These are phyloP conservation scores for Drosophila repleta DNA, from an alignment of 1,140 invertebrate species.

Conservation along the genomic window DNA sequence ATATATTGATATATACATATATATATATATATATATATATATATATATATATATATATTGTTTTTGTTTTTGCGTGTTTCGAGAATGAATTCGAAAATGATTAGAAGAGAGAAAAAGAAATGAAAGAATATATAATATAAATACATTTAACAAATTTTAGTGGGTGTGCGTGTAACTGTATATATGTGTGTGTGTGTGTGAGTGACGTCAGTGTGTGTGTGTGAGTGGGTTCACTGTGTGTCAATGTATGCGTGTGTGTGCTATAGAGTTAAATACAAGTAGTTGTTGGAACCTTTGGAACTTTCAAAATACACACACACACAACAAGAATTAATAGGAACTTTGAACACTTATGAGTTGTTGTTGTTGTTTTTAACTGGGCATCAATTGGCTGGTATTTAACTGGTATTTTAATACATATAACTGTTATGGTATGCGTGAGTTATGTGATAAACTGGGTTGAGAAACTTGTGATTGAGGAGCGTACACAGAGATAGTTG, in stretches of 20 bases:
- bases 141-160: slow-evolving; percentile 83
- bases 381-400: too few species aligned
- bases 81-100: slow-evolving; percentile 81
- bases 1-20: slow-evolving; percentile 4
- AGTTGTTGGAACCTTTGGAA: slow-evolving; percentile 20
- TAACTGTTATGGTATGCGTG: slow-evolving; percentile 25
- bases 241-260: slow-evolving; percentile 41
- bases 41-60: slow-evolving; percentile 31
- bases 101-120: slow-evolving; percentile 84
- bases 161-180: slow-evolving; percentile 46
- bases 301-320: slow-evolving; percentile 27
- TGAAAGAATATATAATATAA: slow-evolving; percentile 84
- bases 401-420: slow-evolving; percentile 22
- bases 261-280: slow-evolving; percentile 46
- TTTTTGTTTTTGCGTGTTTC: slow-evolving; percentile 68
- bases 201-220: slow-evolving; percentile 42
- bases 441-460: slow-evolving; percentile 19
- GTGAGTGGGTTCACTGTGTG: slow-evolving; percentile 18
- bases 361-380: background rate
- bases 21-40: slow-evolving; percentile 32
- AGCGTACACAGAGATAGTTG: slow-evolving; percentile 14
- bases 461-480: slow-evolving; percentile 27
- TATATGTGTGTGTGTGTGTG: slow-evolving; percentile 26
- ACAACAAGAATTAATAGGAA: slow-evolving; percentile 11
- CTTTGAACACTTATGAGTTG: slow-evolving; percentile 23